phyloP scores from a whole-genome alignment of 2,888 invertebrate species.

The Blera fallax region DNA sequence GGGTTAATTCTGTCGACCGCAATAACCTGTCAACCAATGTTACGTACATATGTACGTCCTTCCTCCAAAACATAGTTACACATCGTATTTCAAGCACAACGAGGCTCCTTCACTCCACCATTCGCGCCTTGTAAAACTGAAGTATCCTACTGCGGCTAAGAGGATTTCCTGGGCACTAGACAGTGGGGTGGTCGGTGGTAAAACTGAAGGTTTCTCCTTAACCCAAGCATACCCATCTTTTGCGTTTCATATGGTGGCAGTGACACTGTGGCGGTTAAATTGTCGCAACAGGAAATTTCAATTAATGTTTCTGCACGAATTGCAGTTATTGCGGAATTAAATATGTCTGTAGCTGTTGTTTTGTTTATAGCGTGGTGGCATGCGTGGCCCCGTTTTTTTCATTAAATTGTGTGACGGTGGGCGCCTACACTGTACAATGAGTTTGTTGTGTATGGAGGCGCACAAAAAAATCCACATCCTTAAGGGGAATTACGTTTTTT shows the following conservation, averaged over 20 bases:
- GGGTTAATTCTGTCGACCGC: slow-evolving; percentile 49
- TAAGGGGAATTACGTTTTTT: background rate
- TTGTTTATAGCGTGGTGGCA: background rate
- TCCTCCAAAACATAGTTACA: slow-evolving; percentile 19
- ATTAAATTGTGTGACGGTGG: background rate
- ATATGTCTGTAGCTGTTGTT: slow-evolving; percentile 16
- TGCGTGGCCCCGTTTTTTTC: background rate
- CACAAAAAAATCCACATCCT: slow-evolving; percentile 1
- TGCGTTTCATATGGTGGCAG: background rate
- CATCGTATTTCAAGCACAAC: slow-evolving; percentile 37
- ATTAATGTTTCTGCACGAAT: slow-evolving; percentile 57
- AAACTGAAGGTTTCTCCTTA: background rate
- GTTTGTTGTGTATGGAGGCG: background rate
- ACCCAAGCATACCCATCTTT: background rate
- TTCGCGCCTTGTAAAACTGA: slow-evolving; percentile 10
- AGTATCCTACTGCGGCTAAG: slow-evolving; percentile 40
- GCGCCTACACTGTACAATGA: background rate
- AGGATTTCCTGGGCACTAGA: slow-evolving; percentile 33
- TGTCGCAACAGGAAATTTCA: slow-evolving; percentile 55
- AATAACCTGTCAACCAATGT: slow-evolving; percentile 38
- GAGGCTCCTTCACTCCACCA: slow-evolving; percentile 12
- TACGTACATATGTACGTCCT: slow-evolving; percentile 5
- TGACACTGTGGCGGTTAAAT: slow-evolving; percentile 42
- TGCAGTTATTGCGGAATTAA: slow-evolving; percentile 45
- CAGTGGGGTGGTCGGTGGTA: background rate